Base-by-base conservation (phyloP, 2,797 vertebrate species). In the Megaceryle alcyon region DNA sequence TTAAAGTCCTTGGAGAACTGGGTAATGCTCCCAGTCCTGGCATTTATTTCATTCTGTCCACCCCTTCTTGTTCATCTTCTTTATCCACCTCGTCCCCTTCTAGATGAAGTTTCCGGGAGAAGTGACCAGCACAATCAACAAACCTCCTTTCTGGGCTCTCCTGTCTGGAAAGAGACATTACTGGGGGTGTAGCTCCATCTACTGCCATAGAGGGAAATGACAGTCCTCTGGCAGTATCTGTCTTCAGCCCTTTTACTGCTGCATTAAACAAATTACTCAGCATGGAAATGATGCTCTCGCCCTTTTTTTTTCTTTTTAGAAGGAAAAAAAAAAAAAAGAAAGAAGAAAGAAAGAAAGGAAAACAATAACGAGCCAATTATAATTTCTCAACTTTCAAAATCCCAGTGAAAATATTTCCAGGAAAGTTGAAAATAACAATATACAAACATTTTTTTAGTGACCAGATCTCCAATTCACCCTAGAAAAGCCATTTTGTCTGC, bases 121-220 rank as follows among this genome's bases (percentile, higher is more conserved):
- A 60, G 10, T 0, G 25, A 72, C 7, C 25, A 43, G 9, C 12
- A 4, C 12, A 31, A 39, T 18, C 37, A 17, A 6, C 8, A 39
- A 29, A 43, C 3, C 2, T 2, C 16, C 25, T 44, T 33, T 26
- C 18, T 41, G 39, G 4, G 6, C 14, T 23, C 2, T 0, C 15
- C 6, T 10, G 18, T 0, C 7, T n/a, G 59, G 49, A 54, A 84
- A 69, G 13, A 19, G 20, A 26, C 26, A 92, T 96, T 94, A 28
- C 5, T 95, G 82, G 83, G 92, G 54, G 3, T 90, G 44, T 51
- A 63, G 94, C 95, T 82, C 96, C 96, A 97, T 92, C 96, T 97
- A 37, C 86, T 90, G 96, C 9, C 80, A 0, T 3, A 56, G 61
- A 82, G 39, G 10, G 66, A 91, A 79, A 95, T 43, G 41, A 20